Percentiles rank a stretch among this genome's conserved stretches.
These are phyloP conservation scores for Thymelicus lineola DNA, from an alignment of 2,888 invertebrate species.

Conservation along the genomic window DNA sequence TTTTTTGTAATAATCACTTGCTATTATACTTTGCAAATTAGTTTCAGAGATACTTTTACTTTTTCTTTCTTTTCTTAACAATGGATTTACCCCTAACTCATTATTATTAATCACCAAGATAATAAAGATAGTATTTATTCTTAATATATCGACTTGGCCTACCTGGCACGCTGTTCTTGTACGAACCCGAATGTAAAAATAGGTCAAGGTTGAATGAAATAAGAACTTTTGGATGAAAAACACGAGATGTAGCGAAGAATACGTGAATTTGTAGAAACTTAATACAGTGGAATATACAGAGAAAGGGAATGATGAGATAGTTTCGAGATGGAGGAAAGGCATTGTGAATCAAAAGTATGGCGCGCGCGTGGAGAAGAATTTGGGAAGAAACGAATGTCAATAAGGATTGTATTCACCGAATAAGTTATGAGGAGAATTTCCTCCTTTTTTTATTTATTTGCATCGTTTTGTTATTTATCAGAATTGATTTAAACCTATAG, in stretches of 20 bases:
- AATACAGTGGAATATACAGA: not conserved
- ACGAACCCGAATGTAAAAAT: constrained; percentile 16
- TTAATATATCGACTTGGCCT: not conserved
- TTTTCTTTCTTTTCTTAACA: not conserved
- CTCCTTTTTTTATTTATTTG: too few relatives aligned
- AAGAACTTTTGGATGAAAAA: constrained; percentile 31
- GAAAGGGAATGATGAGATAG: not conserved
- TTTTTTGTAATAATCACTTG: not conserved
- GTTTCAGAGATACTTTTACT: not conserved
- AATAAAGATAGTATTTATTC: constrained; percentile 5
- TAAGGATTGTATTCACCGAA: too few relatives aligned
- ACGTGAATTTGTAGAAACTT: constrained; percentile 22
- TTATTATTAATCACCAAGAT: not conserved
- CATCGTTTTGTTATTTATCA: too few relatives aligned
- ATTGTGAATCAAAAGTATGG: not conserved
- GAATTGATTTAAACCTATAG: too few relatives aligned
- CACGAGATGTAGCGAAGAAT: constrained; percentile 29
- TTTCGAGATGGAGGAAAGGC: not conserved
- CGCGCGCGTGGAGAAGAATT: not conserved
- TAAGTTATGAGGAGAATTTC: too few relatives aligned
- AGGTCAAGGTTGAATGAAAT: constrained; percentile 30
- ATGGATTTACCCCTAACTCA: not conserved
- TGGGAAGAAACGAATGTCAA: too few relatives aligned
- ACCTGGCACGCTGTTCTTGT: constrained; percentile 1
- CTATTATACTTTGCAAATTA: not conserved